Evolutionary conservation across 2,888 invertebrate genomes (phyloP).

Genomic region (Ormyrus pomaceus): DNA sequence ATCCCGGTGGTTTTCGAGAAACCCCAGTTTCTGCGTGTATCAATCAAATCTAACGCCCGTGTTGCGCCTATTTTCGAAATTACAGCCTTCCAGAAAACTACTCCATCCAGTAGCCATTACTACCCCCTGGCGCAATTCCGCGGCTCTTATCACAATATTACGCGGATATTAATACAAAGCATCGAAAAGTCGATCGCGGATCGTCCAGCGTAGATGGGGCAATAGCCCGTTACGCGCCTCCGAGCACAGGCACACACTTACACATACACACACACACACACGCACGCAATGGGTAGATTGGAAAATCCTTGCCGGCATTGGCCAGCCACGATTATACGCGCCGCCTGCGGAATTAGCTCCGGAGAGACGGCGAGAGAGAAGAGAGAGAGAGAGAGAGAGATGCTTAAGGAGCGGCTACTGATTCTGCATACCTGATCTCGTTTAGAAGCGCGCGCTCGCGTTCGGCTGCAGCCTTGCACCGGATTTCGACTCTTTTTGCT

Average conservation of each 20-base stretch:
- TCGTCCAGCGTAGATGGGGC: constrained; percentile 27
- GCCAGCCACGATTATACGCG: constrained; percentile 51
- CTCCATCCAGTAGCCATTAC: too few species aligned
- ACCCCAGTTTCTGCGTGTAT: too few species aligned
- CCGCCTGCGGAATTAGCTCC: constrained; percentile 46
- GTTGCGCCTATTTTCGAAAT: too few species aligned
- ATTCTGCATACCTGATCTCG: constrained; percentile 58
- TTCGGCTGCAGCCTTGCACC: constrained; percentile 22
- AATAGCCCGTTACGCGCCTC: constrained; percentile 40
- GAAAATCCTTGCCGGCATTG: constrained; percentile 47
- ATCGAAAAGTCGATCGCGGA: not conserved
- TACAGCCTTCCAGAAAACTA: too few species aligned
- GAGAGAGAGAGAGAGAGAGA: constrained; percentile 16
- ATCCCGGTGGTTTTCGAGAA: too few species aligned
- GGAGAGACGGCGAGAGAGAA: not conserved
- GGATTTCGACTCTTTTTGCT: constrained; percentile 39
- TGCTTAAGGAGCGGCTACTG: constrained; percentile 58
- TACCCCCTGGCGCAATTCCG: too few species aligned
- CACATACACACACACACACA: not conserved
- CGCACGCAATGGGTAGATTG: constrained; percentile 13
- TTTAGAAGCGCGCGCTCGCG: constrained; percentile 41
- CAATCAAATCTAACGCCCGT: too few species aligned
- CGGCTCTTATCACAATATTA: too few species aligned
- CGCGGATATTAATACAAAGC: too few species aligned
- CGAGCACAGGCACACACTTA: not conserved